A percentile compares a stretch with the other conserved stretches of the same genome.
Conservation (phyloP, 2,113 vertebrate genomes). For the Collichthys lucidus region DNA sequence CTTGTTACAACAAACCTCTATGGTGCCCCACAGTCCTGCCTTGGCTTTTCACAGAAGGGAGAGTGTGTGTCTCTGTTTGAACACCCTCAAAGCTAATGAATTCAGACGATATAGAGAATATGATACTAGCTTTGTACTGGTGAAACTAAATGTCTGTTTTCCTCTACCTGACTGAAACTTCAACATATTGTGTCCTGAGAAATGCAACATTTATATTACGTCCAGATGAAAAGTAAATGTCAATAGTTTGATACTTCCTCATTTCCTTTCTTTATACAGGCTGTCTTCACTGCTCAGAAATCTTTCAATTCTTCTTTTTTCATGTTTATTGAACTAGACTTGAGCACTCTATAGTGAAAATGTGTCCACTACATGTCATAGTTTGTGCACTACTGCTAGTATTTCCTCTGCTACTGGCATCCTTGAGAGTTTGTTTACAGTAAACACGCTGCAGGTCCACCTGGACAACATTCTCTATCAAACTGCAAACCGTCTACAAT, state of each 20-base stretch:
- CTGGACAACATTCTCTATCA: neutral
- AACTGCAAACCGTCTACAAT: neutral
- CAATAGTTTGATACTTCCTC: neutral
- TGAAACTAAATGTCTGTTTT: neutral
- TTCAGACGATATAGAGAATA: neutral
- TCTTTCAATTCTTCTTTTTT: neutral
- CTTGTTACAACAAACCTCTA: conserved; percentile 54
- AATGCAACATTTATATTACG: neutral
- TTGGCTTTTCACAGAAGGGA: conserved; percentile 17
- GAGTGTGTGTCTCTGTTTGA: conserved; percentile 4
- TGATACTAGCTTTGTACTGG: neutral
- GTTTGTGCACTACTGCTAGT: neutral
- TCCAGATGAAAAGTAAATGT: neutral
- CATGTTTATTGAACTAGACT: neutral
- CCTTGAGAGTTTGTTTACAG: neutral
- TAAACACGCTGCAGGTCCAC: neutral
- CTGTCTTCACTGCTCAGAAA: neutral
- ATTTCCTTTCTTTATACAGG: neutral
- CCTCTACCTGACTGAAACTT: neutral
- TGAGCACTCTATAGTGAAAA: neutral
- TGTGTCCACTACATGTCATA: neutral
- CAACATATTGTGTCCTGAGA: neutral
- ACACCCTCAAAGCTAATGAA: neutral
- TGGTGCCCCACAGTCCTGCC: conserved; percentile 6
- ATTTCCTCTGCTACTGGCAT: neutral